phyloP scores from a whole-genome alignment of 1,140 invertebrate species.

The Drosophila grimshawi region DNA sequence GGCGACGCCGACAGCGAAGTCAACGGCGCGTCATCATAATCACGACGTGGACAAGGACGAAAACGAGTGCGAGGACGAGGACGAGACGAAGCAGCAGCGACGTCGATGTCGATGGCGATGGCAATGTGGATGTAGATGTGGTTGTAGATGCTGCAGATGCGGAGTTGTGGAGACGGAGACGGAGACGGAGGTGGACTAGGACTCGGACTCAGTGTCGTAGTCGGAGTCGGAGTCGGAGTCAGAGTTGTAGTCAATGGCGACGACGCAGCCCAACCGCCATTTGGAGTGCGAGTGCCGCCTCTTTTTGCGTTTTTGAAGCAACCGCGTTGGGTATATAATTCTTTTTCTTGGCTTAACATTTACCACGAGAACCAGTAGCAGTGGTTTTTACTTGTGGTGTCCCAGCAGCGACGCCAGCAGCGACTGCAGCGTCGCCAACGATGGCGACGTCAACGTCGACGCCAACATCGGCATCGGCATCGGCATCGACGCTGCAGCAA shows the following conservation, averaged over 20 bases:
- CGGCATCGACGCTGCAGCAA: not conserved
- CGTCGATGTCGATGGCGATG: slow-evolving; percentile 3
- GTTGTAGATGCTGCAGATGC: too few species aligned
- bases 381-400: slow-evolving; percentile 81
- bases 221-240: slow-evolving; percentile 5
- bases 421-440: slow-evolving; percentile 27
- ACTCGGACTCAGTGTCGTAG: not conserved
- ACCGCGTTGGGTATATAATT: slow-evolving; percentile 63
- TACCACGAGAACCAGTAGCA: slow-evolving; percentile 85
- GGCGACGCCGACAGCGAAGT: slow-evolving; percentile 58
- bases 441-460: not conserved
- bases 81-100: slow-evolving; percentile 29
- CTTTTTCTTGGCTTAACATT: slow-evolving; percentile 83
- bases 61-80: slow-evolving; percentile 35
- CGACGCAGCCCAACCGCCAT: slow-evolving; percentile 17
- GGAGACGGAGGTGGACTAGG: not conserved
- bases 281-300: slow-evolving; percentile 47
- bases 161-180: not conserved
- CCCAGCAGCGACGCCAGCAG: slow-evolving; percentile 41
- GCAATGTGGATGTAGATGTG: slow-evolving; percentile 3
- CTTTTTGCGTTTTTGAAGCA: slow-evolving; percentile 44
- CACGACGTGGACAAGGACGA: slow-evolving; percentile 50
- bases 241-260: slow-evolving; percentile 17
- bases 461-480: not conserved
- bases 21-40: slow-evolving; percentile 77